Conservation (phyloP, 2,113 vertebrate genomes). For the Albula glossodonta region DNA sequence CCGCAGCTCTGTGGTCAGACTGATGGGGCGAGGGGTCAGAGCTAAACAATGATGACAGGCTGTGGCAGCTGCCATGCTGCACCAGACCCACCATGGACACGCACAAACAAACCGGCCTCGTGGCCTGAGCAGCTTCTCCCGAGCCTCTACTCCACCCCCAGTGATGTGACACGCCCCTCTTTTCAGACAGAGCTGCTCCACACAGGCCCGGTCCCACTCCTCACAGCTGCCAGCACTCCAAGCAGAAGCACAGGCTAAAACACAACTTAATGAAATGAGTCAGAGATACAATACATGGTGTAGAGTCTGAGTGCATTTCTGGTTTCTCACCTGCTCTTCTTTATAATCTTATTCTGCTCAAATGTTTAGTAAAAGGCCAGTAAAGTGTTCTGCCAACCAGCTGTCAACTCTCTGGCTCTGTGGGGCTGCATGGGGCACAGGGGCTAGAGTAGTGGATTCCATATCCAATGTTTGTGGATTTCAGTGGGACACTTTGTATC, state of each 20-base stretch:
- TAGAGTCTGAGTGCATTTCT: no score
- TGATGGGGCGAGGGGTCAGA: constrained; percentile 20
- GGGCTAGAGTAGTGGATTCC: neutral
- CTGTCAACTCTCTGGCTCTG: neutral
- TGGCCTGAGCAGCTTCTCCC: neutral
- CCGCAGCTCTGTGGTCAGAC: constrained; percentile 12
- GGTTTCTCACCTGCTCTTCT: neutral
- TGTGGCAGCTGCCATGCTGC: constrained; percentile 56
- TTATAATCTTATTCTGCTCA: neutral
- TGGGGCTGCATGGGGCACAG: neutral
- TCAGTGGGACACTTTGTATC: neutral
- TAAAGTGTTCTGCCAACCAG: neutral
- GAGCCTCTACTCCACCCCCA: constrained; percentile 5
- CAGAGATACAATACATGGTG: neutral
- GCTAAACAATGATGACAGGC: constrained; percentile 52
- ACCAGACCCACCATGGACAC: constrained; percentile 43
- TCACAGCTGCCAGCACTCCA: neutral
- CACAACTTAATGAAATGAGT: neutral
- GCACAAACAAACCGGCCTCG: constrained; percentile 26
- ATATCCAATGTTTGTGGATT: neutral
- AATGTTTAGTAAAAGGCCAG: neutral
- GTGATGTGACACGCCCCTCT: neutral
- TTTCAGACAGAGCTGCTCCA: neutral
- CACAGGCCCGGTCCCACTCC: neutral
- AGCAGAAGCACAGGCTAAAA: no score